These are phyloP conservation scores for Microplitis manilae DNA, from an alignment of 2,888 invertebrate species.

Conservation along the genomic window DNA sequence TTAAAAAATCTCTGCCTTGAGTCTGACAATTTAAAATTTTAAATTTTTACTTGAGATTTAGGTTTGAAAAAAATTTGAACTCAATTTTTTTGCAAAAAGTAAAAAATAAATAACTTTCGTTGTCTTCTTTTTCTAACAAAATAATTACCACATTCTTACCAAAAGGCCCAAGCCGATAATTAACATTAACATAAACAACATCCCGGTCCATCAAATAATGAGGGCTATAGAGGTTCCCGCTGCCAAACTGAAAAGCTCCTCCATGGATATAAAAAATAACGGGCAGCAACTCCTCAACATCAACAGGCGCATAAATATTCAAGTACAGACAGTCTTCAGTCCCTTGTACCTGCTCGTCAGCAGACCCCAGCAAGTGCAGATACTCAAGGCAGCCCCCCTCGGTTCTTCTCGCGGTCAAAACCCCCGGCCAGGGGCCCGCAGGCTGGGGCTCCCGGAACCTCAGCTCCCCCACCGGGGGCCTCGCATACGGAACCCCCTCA, in stretches of 20 bases:
- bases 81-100: too few relatives aligned
- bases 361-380: slow-evolving; percentile 49
- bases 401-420: slow-evolving; percentile 60
- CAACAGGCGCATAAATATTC: slow-evolving; percentile 62
- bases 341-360: slow-evolving; percentile 57
- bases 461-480: neutral
- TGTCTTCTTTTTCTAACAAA: too few relatives aligned
- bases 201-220: slow-evolving; percentile 77
- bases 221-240: slow-evolving; percentile 72
- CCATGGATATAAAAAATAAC: slow-evolving; percentile 68
- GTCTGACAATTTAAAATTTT: neutral
- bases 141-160: slow-evolving; percentile 69
- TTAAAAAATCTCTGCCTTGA: too few relatives aligned
- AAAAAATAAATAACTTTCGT: too few relatives aligned
- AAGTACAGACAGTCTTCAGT: slow-evolving; percentile 66
- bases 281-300: slow-evolving; percentile 52
- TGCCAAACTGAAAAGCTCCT: slow-evolving; percentile 69
- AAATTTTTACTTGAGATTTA: too few relatives aligned
- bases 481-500: neutral
- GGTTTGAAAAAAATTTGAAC: too few relatives aligned
- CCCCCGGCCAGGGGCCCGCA: slow-evolving; percentile 57
- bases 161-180: slow-evolving; percentile 81
- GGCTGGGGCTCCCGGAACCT: slow-evolving; percentile 49
- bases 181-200: slow-evolving; percentile 79
- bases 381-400: slow-evolving; percentile 63